Conservation (phyloP, 2,888 invertebrate genomes). For the Sipha maydis region DNA sequence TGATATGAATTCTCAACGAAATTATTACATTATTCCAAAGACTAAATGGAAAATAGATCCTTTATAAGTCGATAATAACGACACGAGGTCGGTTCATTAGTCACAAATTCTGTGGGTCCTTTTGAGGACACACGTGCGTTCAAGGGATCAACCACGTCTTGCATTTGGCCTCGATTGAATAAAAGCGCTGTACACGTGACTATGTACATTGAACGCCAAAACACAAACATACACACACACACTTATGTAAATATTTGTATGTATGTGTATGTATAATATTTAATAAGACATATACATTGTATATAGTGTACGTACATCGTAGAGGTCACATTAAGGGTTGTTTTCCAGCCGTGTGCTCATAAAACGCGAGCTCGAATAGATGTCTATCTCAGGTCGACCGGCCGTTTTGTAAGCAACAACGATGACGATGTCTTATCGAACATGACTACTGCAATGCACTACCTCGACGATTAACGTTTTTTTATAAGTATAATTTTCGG, state of each 20-base stretch:
- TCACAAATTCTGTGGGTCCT: neutral
- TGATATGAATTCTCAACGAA: neutral
- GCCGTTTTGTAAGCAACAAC: neutral
- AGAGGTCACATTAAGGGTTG: neutral
- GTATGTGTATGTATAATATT: neutral
- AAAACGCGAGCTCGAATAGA: neutral
- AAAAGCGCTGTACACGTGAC: neutral
- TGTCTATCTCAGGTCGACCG: neutral
- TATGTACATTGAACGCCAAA: neutral
- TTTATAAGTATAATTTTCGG: neutral
- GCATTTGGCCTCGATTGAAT: neutral
- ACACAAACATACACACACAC: neutral
- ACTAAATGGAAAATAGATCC: conserved; percentile 12
- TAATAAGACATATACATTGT: too few species aligned
- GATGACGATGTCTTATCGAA: neutral
- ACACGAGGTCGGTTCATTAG: conserved; percentile 26
- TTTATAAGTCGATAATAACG: neutral
- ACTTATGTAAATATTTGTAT: neutral
- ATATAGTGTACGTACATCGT: neutral
- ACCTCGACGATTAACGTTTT: neutral
- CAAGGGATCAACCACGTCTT: neutral
- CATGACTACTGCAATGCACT: neutral
- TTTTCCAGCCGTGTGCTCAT: neutral
- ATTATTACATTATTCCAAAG: neutral
- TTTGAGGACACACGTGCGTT: conserved; percentile 1